Evolutionary conservation across 2,888 invertebrate genomes (phyloP), one percentile per base, ranked within the genome.

Genomic region (Steinernema scapterisci): DNA sequence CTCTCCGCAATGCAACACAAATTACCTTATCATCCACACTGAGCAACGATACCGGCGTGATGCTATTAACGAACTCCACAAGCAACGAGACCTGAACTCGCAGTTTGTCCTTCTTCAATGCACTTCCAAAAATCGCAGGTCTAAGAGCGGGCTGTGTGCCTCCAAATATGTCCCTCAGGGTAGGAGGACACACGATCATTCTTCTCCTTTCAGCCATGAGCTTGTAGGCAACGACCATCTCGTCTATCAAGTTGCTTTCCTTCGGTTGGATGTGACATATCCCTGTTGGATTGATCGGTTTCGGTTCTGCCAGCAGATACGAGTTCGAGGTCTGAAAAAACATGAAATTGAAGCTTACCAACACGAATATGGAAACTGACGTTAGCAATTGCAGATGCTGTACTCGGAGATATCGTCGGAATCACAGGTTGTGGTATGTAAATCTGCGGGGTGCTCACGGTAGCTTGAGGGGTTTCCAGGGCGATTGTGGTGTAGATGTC

Each of bases 161-260:
- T 25, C 77, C 80, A 27, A 85, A 63, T 45, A 85, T 81, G 70
- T 83, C 83, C 3, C 78, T 46, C 16, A 85, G 71, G 0, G 79
- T 76, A 21, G 79, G 77, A 9, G 82, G 79, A 52, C 83, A 82
- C 72, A 81, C 82, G 74, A 83, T 78, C 70, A 85, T 77, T 31
- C 84, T 76, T 70, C 85, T 77, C 9, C 85, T 74, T 27, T 83
- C 82, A 1, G 77, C 48, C 7, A 84, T 44, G 21, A 45, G 44
- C 9, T 38, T 25, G 25, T 77, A 77, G 0, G 78, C 48, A 25
- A 6, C 21, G 21, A 63, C 25, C 63, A 63, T 63, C 16, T 63
- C 63, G 19, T 63, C 63, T 27, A 63, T 63, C 27, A 63, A 6
- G 31, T 63, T 63, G 9, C 5, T n/a, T 27, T 63, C 63, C 19